Evolutionary conservation across 2,113 vertebrate species (phyloP), one percentile per base, ranked within the genome.

Genomic region (Strix aluco): DNA sequence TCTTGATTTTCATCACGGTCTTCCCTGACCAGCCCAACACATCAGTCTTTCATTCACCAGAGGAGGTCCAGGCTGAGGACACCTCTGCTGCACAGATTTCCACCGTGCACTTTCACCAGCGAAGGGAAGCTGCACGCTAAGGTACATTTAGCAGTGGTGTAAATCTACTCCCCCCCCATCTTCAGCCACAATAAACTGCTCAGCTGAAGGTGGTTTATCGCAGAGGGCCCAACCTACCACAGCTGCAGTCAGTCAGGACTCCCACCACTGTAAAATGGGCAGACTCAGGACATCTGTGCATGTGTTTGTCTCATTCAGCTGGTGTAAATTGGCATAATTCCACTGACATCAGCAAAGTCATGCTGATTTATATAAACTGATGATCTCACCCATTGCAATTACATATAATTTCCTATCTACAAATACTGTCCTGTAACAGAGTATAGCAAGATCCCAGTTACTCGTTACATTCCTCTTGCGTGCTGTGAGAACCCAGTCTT

Each of bases 1-100:
- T 70, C 83, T 91, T 91, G 94, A 92, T 97, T 97, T 97, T 82
- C 93, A 90, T 79, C 85, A 93, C 67, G 54, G 63, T 94, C 95
- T 86, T 77, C 86, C 91, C 96, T 82, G 94, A 94, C 90, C 91
- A 77, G 94, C 95, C 88, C 92, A 96, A 81, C 87, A 94, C 90
- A 92, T 40, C 86, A 85, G 74, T 66, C 79, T 92, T 89, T 84
- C 93, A 75, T 88, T 83, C 62, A 83, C 82, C 89, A 96, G 97
- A 87, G 95, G 59, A 66, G 75, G 49, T 23, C 93, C 91, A 59
- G 94, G 71, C 94, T 91, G 95, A 84, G 90, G 83, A 92, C 88
- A 94, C 88, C 91, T 92, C 87, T 58, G 86, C 88, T 57, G 72
- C 36, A 49, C 79, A 12, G 79, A 57, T 90, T 90, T 54, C 46